Base-by-base conservation (phyloP, 2,113 vertebrate species). In the Junco hyemalis region DNA sequence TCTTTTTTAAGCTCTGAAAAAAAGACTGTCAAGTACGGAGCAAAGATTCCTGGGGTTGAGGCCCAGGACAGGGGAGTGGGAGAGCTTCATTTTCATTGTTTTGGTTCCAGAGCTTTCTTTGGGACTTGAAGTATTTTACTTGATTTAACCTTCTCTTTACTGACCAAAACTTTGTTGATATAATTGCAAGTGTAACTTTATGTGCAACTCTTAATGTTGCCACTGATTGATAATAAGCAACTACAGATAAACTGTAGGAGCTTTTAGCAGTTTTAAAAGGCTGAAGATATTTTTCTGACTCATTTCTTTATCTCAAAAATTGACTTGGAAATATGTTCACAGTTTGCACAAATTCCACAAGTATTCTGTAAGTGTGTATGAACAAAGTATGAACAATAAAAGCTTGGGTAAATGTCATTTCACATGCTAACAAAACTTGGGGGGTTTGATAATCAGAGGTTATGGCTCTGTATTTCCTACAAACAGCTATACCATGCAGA, bases 31-130 rank as follows among this genome's bases (percentile, higher is more conserved):
- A 63, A 77, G 8, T 59, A 57, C 12, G 50, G 61, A 90, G 29
- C 57, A 69, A 93, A 79, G 71, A 76, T 92, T 91, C 84, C 64
- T 90, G 59, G 70, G n/a, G 40, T 6, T 94, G 81, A 81, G 86
- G 73, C 38, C 70, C 80, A 68, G 88, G 40, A 68, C 44, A 60
- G 47, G 76, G 81, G 23, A 82, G 63, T 61, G 29, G 21, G 14
- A 80, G 53, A 61, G 15, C 8, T 82, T 90, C 0, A 40, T 95
- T 93, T 95, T 48, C 7, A 40, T 38, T 90, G 63, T 59, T 90
- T 79, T 50, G 26, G 14, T 57, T 82, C 29, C 71, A 84, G 57
- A 82, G 26, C 51, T 79, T 92, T 82, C 60, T 86, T 70, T 91
- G 63, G 38, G 48, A 76, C 47, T 93, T 69, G 36, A 68, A 77